Conservation (phyloP, 2,113 vertebrate genomes). For the Lota lota region DNA sequence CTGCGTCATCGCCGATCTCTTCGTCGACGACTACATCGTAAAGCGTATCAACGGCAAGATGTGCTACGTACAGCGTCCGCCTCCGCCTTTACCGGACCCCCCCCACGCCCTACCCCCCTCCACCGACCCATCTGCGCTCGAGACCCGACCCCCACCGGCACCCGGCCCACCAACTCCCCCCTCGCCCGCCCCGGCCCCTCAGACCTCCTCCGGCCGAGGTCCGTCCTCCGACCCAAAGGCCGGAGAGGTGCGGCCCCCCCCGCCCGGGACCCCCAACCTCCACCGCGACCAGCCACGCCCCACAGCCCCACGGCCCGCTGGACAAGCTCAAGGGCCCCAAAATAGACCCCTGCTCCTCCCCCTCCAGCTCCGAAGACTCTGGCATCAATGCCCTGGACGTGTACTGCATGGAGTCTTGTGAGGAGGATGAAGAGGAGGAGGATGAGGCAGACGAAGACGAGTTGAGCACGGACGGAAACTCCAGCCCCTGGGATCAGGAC, state of each 20-base stretch:
- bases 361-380: conserved; percentile 95
- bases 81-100: conserved; percentile 53
- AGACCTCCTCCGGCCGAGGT: neutral
- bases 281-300: conserved; percentile 18
- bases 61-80: conserved; percentile 94
- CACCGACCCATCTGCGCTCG: too few relatives aligned
- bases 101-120: conserved; percentile 47
- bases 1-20: conserved; percentile 93
- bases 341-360: conserved; percentile 91
- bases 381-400: conserved; percentile 92
- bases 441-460: conserved; percentile 83
- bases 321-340: conserved; percentile 84
- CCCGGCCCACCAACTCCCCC: conserved; percentile 20
- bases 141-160: too few relatives aligned
- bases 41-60: conserved; percentile 98
- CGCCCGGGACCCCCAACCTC: conserved; percentile 26
- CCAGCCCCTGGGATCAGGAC: conserved; percentile 93
- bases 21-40: conserved; percentile 93
- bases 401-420: conserved; percentile 90
- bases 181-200: conserved; percentile 29
- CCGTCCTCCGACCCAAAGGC: conserved; percentile 13
- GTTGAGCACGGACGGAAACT: conserved; percentile 81
- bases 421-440: conserved; percentile 88
- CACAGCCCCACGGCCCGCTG: conserved; percentile 46
- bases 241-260: conserved; percentile 15